Evolutionary conservation across 37 sponge, comb jelly and placozoan species (phyloP), one percentile per base, ranked within the genome.

Genomic region (Sycon ciliatum): DNA sequence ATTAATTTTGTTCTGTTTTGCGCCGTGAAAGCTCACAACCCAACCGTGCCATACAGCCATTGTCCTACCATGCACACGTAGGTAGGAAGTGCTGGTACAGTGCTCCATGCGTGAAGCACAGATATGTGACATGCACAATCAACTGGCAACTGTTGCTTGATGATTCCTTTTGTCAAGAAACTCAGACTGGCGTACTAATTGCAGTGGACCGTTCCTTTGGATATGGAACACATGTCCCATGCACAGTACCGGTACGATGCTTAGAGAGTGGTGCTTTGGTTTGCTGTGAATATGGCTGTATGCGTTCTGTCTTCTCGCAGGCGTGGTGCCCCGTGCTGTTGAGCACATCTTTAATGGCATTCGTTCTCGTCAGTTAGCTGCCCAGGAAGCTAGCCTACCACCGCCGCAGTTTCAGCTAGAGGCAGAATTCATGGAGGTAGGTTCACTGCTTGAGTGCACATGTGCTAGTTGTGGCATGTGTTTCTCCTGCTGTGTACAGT

Each of bases 241-340:
- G n/a, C n/a, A n/a, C n/a, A n/a, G n/a, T n/a, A n/a, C n/a, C n/a
- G n/a, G 13, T 13, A 9, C 13, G 13, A 42, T 42, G 49, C 49
- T 42, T 13, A 42, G 9, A 42, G 49, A 42, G n/a, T n/a, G n/a
- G n/a, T n/a, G n/a, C 49, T 18, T 42, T 18, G 13, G 9, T 9
- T 42, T 42, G 13, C 49, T 42, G 49, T 42, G 9, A 60, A 9
- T 60, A 3, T 3, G 33, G 4, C 53, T 23, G 2, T 1, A 61
- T 31, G 18, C 13, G 26, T 27, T 4, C 1, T 22, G 33, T 32
- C 24, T 30, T 27, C 32, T 53, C 32, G 0, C 38, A 74, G 99
- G 99, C 0, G 73, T 96, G 20, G 84, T 96, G 4, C 99, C 99
- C 24, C 80, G 99, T 29, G 99, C 99, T 60, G 93, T 92, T 9